Percentiles rank a stretch among this genome's conserved stretches.
Conservation (phyloP, 64 coral and sea anemone genomes). For the Pachyseris speciosa region DNA sequence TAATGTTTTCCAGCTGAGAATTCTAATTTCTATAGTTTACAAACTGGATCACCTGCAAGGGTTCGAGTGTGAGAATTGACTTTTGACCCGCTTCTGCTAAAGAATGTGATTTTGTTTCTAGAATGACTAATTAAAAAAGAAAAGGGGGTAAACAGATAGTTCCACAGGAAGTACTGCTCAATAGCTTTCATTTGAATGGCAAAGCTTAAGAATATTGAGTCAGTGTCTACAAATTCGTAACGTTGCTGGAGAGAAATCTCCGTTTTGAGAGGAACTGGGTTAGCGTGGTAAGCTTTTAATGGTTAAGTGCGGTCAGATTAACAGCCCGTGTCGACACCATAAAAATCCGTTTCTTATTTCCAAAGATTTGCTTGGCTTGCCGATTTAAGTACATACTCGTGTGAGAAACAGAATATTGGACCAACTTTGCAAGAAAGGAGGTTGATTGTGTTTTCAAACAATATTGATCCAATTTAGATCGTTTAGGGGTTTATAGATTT, state of each 20-base stretch:
- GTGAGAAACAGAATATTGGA: background rate
- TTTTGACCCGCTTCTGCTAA: background rate
- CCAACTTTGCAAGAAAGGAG: background rate
- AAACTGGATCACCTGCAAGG: background rate
- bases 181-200: background rate
- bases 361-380: background rate
- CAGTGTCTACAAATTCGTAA: no score
- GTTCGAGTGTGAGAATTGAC: background rate
- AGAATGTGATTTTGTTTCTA: background rate
- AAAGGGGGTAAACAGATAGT: background rate
- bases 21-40: conserved; percentile 4
- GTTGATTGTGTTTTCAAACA: background rate
- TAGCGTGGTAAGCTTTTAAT: background rate
- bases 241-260: background rate
- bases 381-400: background rate
- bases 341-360: background rate
- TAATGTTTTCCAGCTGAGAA: conserved; percentile 8
- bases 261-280: background rate
- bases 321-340: background rate
- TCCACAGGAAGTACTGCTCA: background rate
- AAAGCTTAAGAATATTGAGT: background rate
- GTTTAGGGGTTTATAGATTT: background rate
- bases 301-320: background rate
- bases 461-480: background rate
- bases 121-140: background rate